Evolutionary conservation across 2,113 vertebrate genomes (phyloP).

Genomic region (Potamarius usumacintae): DNA sequence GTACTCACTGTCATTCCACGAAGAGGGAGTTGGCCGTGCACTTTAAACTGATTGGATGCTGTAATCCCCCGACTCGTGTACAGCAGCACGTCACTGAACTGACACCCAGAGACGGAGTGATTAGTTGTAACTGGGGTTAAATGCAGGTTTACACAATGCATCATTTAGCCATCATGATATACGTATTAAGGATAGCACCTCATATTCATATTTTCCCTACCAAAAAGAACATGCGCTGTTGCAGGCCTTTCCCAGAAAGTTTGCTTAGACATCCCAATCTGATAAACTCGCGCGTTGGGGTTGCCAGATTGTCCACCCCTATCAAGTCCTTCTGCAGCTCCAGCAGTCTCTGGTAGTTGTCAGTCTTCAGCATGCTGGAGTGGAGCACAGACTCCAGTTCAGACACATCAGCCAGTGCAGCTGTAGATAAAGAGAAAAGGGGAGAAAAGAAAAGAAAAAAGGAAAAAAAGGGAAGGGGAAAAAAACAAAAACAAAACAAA

Average conservation of each 20-base stretch:
- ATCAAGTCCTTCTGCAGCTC: constrained; percentile 96
- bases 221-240: constrained; percentile 99
- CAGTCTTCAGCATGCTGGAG: constrained; percentile 89
- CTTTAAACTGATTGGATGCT: constrained; percentile 92
- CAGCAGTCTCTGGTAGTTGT: constrained; percentile 96
- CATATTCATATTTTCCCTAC: constrained; percentile 63
- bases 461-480: too few species aligned
- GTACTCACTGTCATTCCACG: constrained; percentile 91
- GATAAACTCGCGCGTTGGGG: constrained; percentile 92
- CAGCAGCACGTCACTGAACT: constrained; percentile 92
- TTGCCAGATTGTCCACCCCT: constrained; percentile 87
- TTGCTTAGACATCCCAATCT: constrained; percentile 97
- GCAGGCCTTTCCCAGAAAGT: constrained; percentile 95
- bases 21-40: constrained; percentile 89
- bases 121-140: background rate
- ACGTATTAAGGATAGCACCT: background rate
- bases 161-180: background rate
- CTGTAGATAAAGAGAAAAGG: constrained; percentile 64
- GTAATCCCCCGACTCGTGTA: constrained; percentile 95
- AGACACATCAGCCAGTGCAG: constrained; percentile 90
- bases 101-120: constrained; percentile 18
- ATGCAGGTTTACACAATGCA: background rate
- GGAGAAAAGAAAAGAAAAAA: too few species aligned
- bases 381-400: constrained; percentile 91
- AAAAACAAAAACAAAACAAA: too few species aligned